Evolutionary conservation across 2,888 invertebrate species (phyloP).

Genomic region (Opisthograptis luteolata): DNA sequence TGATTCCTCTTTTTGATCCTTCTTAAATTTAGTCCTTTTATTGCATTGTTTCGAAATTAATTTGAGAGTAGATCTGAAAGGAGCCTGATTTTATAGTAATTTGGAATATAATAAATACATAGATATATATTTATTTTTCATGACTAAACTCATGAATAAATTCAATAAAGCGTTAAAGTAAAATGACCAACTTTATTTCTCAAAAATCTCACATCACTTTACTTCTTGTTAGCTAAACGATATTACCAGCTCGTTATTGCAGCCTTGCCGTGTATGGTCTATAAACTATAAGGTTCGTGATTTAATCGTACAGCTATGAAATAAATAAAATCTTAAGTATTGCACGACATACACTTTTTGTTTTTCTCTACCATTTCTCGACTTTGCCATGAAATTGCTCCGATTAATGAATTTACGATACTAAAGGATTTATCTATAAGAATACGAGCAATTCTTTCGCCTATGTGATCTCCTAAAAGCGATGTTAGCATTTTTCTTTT

Average conservation of each 20-base stretch:
- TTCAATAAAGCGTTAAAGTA: slow-evolving; percentile 10
- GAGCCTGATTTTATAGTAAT: neutral
- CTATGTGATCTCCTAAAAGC: neutral
- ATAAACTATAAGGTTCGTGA: slow-evolving; percentile 23
- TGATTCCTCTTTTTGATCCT: slow-evolving; percentile 28
- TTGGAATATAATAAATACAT: too few relatives aligned
- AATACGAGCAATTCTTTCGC: neutral
- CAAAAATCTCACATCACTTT: slow-evolving; percentile 11
- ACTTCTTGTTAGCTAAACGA: slow-evolving; percentile 19
- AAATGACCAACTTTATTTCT: slow-evolving; percentile 11
- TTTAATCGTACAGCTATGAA: slow-evolving; percentile 18
- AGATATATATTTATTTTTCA: too few relatives aligned
- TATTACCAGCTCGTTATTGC: slow-evolving; percentile 14
- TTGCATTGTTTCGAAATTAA: slow-evolving; percentile 44
- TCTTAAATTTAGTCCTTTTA: slow-evolving; percentile 34
- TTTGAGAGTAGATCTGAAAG: slow-evolving; percentile 25
- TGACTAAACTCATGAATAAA: too few relatives aligned
- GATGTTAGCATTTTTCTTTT: too few relatives aligned
- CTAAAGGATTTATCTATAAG: neutral
- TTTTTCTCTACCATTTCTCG: slow-evolving; percentile 2
- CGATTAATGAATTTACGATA: neutral
- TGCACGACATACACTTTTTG: slow-evolving; percentile 12
- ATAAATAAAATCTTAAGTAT: slow-evolving; percentile 21
- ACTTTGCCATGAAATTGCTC: neutral
- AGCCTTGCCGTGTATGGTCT: slow-evolving; percentile 14